Evolutionary conservation across 2,888 invertebrate genomes (phyloP).

Genomic region (Rotaria socialis): DNA sequence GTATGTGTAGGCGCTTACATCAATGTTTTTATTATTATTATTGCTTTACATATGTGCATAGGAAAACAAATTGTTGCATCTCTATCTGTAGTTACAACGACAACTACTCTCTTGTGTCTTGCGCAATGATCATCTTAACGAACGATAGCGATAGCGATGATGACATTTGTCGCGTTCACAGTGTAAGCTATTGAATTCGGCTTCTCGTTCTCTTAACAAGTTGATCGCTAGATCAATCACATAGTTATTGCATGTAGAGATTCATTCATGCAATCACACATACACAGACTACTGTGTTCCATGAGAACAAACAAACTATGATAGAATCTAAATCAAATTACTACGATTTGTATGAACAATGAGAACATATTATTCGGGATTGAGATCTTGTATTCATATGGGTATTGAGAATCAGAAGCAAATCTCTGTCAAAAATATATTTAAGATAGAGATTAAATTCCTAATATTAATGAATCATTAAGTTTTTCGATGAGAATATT

Average conservation of each 20-base stretch:
- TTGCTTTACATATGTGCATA: background rate
- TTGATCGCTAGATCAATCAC: conserved; percentile 29
- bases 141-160: background rate
- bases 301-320: background rate
- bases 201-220: conserved; percentile 18
- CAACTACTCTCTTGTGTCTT: background rate
- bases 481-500: background rate
- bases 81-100: conserved; percentile 22
- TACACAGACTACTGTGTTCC: background rate
- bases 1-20: background rate
- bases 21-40: background rate
- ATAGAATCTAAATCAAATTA: conserved; percentile 22
- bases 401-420: background rate
- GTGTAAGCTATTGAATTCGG: background rate
- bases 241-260: conserved; percentile 13
- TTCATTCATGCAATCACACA: background rate
- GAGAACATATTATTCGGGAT: background rate
- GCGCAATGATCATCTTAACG: conserved; percentile 26
- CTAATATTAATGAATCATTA: background rate
- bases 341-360: background rate
- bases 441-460: background rate
- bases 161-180: conserved; percentile 23
- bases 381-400: background rate
- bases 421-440: background rate
- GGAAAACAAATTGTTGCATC: background rate